These are phyloP conservation scores for Glaucopsyche alexis DNA, from an alignment of 2,888 invertebrate genomes.

Conservation along the genomic window DNA sequence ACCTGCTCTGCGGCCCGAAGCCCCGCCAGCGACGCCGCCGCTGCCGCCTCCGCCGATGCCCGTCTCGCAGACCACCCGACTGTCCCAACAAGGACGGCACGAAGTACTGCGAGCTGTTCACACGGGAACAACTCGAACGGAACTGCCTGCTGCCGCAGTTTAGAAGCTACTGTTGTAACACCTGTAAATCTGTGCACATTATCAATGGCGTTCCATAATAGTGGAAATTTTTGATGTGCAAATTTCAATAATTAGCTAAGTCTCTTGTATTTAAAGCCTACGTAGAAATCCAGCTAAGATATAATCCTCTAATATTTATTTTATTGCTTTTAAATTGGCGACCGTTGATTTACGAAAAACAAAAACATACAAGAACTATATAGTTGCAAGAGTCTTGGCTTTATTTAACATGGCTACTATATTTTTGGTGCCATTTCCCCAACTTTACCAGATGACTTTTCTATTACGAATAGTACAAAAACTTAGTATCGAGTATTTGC, in stretches of 20 bases:
- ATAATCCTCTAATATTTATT: neutral
- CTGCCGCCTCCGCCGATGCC: constrained; percentile 70
- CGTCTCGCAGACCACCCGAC: constrained; percentile 47
- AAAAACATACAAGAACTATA: neutral
- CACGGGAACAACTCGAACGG: constrained; percentile 58
- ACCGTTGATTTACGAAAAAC: neutral
- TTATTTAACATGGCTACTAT: neutral
- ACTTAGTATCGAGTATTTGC: neutral
- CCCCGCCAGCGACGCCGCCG: constrained; percentile 74
- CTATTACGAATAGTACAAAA: constrained; percentile 24
- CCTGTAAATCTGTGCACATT: constrained; percentile 59
- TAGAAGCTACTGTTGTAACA: constrained; percentile 80
- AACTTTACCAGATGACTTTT: neutral
- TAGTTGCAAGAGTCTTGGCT: neutral
- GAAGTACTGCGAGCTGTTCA: constrained; percentile 72
- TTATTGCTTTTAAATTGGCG: neutral
- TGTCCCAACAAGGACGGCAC: constrained; percentile 63
- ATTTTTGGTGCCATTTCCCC: neutral
- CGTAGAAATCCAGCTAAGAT: neutral
- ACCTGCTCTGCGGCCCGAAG: constrained; percentile 74
- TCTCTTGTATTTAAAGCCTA: neutral
- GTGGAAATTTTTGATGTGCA: neutral
- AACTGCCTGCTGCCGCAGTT: constrained; percentile 81
- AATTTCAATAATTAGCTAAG: neutral
- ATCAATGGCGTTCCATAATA: constrained; percentile 19